These are phyloP conservation scores for Centropus unirufus DNA, from an alignment of 2,113 vertebrate species.

Conservation along the genomic window DNA sequence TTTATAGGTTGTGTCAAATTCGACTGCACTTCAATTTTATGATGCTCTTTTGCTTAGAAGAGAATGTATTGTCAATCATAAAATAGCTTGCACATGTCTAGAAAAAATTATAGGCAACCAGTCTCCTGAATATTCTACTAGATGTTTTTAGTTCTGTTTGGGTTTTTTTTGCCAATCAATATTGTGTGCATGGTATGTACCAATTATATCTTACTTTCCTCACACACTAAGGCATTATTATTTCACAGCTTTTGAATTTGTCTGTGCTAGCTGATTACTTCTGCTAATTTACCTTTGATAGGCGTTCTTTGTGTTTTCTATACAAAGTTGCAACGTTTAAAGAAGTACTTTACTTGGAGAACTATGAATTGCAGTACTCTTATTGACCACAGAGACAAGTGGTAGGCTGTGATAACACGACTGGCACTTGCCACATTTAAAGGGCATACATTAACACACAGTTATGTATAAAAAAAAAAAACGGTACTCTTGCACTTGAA, in stretches of 20 bases:
- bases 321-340: neutral
- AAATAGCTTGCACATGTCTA: neutral
- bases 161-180: neutral
- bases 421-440: neutral
- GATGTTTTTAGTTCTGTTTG: neutral
- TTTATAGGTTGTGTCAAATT: neutral
- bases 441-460: neutral
- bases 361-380: neutral
- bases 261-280: neutral
- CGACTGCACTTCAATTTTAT: slow-evolving; percentile 6
- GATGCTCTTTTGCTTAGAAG: neutral
- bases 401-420: neutral
- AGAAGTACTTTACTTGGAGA: neutral
- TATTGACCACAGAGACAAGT: neutral
- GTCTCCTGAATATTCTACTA: neutral
- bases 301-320: neutral
- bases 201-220: neutral
- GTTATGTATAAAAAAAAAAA: neutral
- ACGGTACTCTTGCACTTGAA: neutral
- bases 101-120: neutral
- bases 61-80: neutral
- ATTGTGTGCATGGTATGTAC: neutral
- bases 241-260: neutral
- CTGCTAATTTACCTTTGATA: neutral
- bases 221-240: neutral